Evolutionary conservation across 2,113 vertebrate species (phyloP).

Genomic region (Halichoerus grypus): DNA sequence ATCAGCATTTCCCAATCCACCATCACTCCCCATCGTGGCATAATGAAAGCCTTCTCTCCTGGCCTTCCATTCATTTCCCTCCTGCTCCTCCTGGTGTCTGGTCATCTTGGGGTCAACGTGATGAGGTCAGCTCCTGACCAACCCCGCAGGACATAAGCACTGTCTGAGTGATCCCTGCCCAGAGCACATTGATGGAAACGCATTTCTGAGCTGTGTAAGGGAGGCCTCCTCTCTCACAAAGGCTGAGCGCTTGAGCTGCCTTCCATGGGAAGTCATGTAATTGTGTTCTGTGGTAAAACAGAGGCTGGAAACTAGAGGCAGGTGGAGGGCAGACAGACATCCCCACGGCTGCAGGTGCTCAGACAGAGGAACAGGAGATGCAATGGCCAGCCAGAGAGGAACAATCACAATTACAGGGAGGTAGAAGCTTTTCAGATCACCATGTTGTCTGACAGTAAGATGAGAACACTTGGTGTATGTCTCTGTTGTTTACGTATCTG

Average conservation of each 20-base stretch:
- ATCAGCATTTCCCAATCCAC: background rate
- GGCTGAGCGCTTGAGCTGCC: slow-evolving; percentile 58
- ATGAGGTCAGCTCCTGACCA: background rate
- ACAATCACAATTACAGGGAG: slow-evolving; percentile 25
- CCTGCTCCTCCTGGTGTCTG: background rate
- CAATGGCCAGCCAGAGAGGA: background rate
- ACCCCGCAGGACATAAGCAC: background rate
- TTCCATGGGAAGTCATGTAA: slow-evolving; percentile 69
- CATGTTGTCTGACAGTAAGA: slow-evolving; percentile 21
- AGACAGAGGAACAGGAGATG: slow-evolving; percentile 22
- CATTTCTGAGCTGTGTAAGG: slow-evolving; percentile 36
- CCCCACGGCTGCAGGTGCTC: background rate
- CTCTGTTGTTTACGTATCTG: background rate
- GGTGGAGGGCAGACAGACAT: slow-evolving; percentile 37
- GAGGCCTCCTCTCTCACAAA: slow-evolving; percentile 30
- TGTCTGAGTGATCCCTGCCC: slow-evolving; percentile 7
- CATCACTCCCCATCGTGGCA: background rate
- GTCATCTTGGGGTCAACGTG: background rate
- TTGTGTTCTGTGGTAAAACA: slow-evolving; percentile 66
- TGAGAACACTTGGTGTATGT: background rate
- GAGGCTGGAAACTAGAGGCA: background rate
- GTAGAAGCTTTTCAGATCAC: background rate
- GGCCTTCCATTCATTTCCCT: background rate
- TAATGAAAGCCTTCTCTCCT: background rate
- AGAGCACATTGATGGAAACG: slow-evolving; percentile 69